These are phyloP conservation scores for Sphaerodactylus townsendi DNA, from an alignment of 2,113 vertebrate genomes.

Conservation along the genomic window DNA sequence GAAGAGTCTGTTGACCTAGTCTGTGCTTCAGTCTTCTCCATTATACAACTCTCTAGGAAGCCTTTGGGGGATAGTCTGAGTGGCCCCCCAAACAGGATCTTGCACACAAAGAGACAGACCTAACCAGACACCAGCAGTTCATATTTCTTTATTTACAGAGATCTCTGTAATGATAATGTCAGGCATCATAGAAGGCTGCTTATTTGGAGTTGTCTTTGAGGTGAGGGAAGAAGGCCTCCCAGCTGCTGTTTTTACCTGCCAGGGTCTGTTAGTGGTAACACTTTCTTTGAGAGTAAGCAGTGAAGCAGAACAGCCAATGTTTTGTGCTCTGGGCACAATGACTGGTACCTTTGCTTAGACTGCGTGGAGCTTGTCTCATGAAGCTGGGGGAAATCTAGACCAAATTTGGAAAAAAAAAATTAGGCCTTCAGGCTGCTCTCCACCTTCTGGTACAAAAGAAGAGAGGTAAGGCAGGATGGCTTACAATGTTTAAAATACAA, in stretches of 20 bases:
- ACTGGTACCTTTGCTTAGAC: background rate
- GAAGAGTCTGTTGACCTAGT: slow-evolving; percentile 68
- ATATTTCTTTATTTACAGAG: slow-evolving; percentile 51
- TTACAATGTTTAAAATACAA: too few species aligned
- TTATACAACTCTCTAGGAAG: slow-evolving; percentile 56
- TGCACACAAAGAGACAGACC: slow-evolving; percentile 40
- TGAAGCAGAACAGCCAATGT: background rate
- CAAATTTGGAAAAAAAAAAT: background rate
- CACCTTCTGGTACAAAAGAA: background rate
- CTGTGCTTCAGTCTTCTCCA: slow-evolving; percentile 66
- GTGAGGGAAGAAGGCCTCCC: background rate
- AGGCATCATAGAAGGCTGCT: slow-evolving; percentile 8
- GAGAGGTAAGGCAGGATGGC: background rate
- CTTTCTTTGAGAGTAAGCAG: background rate
- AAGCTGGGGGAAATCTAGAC: background rate
- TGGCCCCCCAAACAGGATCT: slow-evolving; percentile 40
- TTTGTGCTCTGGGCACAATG: background rate
- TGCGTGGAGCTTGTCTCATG: background rate
- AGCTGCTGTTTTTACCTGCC: background rate
- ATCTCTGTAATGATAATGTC: slow-evolving; percentile 56
- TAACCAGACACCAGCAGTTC: slow-evolving; percentile 36
- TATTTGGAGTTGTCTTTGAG: background rate
- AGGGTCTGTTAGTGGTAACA: background rate
- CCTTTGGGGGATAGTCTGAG: slow-evolving; percentile 48
- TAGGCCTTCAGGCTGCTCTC: background rate